Percentiles rank a stretch among this genome's conserved stretches.
phyloP scores from a whole-genome alignment of 2,888 invertebrate species.

The Chrysomela aeneicollis region DNA sequence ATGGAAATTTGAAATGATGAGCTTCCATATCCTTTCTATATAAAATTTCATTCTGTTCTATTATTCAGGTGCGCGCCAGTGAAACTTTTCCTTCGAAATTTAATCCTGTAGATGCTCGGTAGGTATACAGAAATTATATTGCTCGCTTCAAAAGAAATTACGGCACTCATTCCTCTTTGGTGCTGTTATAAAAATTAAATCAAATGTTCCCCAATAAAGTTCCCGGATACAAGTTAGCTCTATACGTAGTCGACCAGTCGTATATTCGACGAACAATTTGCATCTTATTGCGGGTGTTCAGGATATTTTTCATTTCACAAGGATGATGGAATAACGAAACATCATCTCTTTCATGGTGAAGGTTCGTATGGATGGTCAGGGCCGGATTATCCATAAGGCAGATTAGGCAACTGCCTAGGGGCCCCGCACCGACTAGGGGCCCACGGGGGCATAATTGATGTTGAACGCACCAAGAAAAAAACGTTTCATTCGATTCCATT shows the following conservation, averaged over 20 bases:
- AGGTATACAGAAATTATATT: slow-evolving; percentile 62
- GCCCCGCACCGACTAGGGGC: no score
- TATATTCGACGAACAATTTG: slow-evolving; percentile 42
- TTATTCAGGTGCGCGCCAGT: slow-evolving; percentile 53
- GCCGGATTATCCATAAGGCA: no score
- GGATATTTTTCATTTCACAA: slow-evolving; percentile 21
- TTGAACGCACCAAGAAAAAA: no score
- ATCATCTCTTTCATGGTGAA: background rate
- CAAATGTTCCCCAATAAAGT: slow-evolving; percentile 63
- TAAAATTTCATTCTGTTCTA: slow-evolving; percentile 47
- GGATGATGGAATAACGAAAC: background rate
- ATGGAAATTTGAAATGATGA: slow-evolving; percentile 31
- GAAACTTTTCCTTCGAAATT: slow-evolving; percentile 56
- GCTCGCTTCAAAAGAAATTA: slow-evolving; percentile 62
- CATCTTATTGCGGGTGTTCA: slow-evolving; percentile 30
- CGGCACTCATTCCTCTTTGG: slow-evolving; percentile 61
- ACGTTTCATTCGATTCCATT: no score
- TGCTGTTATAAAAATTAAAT: slow-evolving; percentile 62
- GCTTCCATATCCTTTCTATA: slow-evolving; percentile 35
- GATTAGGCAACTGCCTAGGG: no score
- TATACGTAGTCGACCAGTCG: slow-evolving; percentile 51
- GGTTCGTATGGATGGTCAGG: no score
- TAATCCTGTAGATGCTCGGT: slow-evolving; percentile 56
- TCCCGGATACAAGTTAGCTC: slow-evolving; percentile 61
- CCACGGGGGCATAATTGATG: no score